Conservation (phyloP, 2,888 invertebrate genomes). For the Plagiodera versicolora region DNA sequence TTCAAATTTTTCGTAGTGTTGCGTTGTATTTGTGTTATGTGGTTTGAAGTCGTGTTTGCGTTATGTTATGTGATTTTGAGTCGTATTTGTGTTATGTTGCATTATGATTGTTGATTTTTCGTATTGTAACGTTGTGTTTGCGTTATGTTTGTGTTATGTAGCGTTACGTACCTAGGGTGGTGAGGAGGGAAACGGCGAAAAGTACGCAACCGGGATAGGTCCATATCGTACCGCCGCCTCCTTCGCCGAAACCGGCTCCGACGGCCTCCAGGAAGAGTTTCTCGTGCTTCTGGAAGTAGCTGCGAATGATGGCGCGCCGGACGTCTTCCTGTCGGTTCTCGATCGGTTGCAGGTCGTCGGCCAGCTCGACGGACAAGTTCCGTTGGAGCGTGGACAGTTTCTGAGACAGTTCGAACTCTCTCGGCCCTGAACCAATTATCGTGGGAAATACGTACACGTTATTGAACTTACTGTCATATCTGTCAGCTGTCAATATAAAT, state of each 20-base stretch:
- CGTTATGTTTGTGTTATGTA: too few relatives aligned
- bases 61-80: too few relatives aligned
- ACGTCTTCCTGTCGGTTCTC: constrained; percentile 57
- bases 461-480: too few relatives aligned
- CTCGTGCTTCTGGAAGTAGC: constrained; percentile 61
- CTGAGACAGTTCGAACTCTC: constrained; percentile 60
- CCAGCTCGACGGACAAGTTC: constrained; percentile 64
- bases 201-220: constrained; percentile 69
- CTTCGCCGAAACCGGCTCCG: constrained; percentile 60
- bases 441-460: too few relatives aligned
- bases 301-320: constrained; percentile 65
- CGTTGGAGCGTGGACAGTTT: constrained; percentile 62
- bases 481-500: too few relatives aligned
- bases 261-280: constrained; percentile 61
- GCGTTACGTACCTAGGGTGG: constrained; percentile 65
- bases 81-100: too few relatives aligned
- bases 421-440: constrained; percentile 60
- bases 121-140: too few relatives aligned
- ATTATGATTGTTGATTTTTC: too few relatives aligned
- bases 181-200: constrained; percentile 69
- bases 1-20: too few relatives aligned
- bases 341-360: constrained; percentile 66
- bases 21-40: too few relatives aligned
- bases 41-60: too few relatives aligned
- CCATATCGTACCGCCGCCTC: constrained; percentile 66